These are phyloP conservation scores for Peromyscus attwateri DNA, from an alignment of 2,797 vertebrate genomes.

Conservation along the genomic window DNA sequence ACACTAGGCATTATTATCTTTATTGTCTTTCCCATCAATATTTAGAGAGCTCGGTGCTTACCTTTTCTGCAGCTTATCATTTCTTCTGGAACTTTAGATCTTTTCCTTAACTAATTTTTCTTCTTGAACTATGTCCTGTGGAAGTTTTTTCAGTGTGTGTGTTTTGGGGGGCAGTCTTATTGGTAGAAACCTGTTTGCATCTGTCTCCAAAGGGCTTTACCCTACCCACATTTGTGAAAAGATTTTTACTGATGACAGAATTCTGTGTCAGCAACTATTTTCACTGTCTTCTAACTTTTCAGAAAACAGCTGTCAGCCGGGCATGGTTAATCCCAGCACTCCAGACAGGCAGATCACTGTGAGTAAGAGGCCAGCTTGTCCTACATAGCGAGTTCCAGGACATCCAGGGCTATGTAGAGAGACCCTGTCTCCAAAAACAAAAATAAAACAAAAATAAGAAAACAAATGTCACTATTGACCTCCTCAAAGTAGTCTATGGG, in stretches of 20 bases:
- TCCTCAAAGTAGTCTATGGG: not conserved
- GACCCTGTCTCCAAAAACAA: not conserved
- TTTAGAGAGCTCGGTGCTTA: not conserved
- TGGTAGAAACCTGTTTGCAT: not conserved
- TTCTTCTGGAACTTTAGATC: constrained; percentile 22
- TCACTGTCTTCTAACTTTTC: constrained; percentile 28
- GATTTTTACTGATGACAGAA: not conserved
- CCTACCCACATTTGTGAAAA: not conserved
- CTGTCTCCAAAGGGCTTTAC: not conserved
- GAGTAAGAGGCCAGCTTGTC: no score
- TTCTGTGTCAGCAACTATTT: not conserved
- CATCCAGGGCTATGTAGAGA: not conserved
- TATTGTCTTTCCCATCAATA: not conserved
- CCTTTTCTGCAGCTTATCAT: constrained; percentile 31
- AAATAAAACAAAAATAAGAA: not conserved
- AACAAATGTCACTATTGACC: not conserved
- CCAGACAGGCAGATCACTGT: not conserved
- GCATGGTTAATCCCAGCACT: not conserved
- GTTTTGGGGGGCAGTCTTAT: not conserved
- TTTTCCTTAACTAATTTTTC: constrained; percentile 22
- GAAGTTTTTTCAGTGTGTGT: not conserved
- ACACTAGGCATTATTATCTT: not conserved
- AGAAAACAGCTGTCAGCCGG: not conserved
- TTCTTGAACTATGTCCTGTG: constrained; percentile 25
- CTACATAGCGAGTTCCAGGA: not conserved